Conservation (phyloP, 2,797 vertebrate genomes). For the Poeciliopsis gracilis region DNA sequence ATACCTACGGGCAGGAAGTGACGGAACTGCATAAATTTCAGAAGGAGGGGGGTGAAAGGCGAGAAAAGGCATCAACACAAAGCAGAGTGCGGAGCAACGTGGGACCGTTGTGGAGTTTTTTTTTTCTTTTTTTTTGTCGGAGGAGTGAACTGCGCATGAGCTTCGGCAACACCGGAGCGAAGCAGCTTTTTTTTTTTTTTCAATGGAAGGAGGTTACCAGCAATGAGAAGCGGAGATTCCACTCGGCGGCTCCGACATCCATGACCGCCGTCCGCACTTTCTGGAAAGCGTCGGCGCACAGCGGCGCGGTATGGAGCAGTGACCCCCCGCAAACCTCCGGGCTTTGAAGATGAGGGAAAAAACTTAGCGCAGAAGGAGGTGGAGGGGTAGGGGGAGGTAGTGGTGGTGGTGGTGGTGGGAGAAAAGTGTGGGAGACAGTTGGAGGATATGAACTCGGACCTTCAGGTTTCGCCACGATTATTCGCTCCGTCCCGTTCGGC, state of each 20-base stretch:
- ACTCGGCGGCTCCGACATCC: conserved; percentile 18
- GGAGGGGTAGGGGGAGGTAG: neutral
- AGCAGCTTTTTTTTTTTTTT: conserved; percentile 39
- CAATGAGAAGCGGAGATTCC: conserved; percentile 58
- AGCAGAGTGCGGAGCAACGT: conserved; percentile 62
- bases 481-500: conserved; percentile 56
- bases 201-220: conserved; percentile 53
- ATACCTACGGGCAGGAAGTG: conserved; percentile 87
- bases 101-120: conserved; percentile 27
- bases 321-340: conserved; percentile 13
- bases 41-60: conserved; percentile 8
- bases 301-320: conserved; percentile 26
- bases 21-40: conserved; percentile 75
- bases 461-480: conserved; percentile 34
- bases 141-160: conserved; percentile 50
- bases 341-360: conserved; percentile 45
- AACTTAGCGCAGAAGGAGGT: conserved; percentile 30
- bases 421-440: neutral
- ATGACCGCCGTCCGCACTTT: conserved; percentile 18
- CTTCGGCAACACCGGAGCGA: conserved; percentile 35
- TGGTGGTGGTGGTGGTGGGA: neutral
- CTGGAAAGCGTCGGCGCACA: conserved; percentile 35
- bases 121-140: too few relatives aligned
- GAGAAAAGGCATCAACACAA: conserved; percentile 61
- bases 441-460: conserved; percentile 61